A percentile compares a stretch with the other conserved stretches of the same genome.
phyloP scores from a whole-genome alignment of 2,797 vertebrate genomes.

The Myotis pilosus region DNA sequence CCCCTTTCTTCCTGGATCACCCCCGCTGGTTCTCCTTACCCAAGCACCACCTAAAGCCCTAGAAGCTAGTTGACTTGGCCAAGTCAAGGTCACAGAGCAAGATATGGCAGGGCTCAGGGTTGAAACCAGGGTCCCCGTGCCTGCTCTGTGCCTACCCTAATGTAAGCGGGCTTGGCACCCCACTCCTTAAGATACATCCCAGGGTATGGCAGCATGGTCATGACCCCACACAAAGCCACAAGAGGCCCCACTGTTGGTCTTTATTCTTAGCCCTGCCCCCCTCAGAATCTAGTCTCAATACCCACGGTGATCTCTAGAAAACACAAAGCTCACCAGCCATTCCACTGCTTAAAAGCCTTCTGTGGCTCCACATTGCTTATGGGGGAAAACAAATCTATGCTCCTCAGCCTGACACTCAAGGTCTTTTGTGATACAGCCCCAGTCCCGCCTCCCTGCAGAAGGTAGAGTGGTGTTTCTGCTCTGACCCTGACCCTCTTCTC shows the following conservation, averaged over 20 bases:
- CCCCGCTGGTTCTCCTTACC: background rate
- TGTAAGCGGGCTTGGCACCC: background rate
- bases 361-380: background rate
- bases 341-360: background rate
- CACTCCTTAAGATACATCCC: background rate
- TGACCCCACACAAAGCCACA: background rate
- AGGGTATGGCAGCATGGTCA: background rate
- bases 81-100: background rate
- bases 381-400: fast-evolving
- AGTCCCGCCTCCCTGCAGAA: background rate
- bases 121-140: background rate
- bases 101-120: background rate
- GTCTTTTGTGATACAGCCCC: background rate
- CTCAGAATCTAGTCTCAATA: background rate
- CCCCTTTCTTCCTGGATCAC: background rate
- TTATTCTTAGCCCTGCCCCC: background rate
- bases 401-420: background rate
- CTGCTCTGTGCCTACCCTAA: background rate
- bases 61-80: background rate
- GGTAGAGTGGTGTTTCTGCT: background rate
- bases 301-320: background rate
- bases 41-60: background rate
- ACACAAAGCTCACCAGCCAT: background rate
- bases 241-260: background rate
- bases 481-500: background rate